Evolutionary conservation across 2,888 invertebrate genomes (phyloP), one percentile per base, ranked within the genome.

Genomic region (Parthenolecanium corni): DNA sequence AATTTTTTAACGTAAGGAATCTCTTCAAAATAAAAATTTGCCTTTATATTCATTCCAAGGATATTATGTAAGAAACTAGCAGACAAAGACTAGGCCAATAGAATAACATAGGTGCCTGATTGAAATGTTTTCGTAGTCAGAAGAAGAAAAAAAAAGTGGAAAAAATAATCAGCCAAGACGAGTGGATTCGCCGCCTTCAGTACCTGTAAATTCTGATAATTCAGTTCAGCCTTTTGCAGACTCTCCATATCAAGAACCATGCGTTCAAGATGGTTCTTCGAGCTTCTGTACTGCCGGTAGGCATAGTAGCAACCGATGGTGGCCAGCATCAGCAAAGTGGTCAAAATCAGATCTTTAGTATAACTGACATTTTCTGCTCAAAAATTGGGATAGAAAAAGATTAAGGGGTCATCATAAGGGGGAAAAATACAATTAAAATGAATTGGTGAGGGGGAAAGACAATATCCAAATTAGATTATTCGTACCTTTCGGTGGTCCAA

Each of bases 401-500:
- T 12, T 38, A 9, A 12, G 12, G 12, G 9, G 12, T 4, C 9
- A 31, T 31, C 9, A n/a, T 42, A 6, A n/a, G 20, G n/a, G 11
- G 16, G 14, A 4, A n/a, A 14, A 5, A 18, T 14, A n/a, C 3
- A 31, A n/a, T 5, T 18, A 25, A 20, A 14, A 49, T n/a, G 31
- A 6, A 31, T 31, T 31, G 31, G n/a, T 42, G 9, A n/a, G 20
- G n/a, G 11, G 16, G 14, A 4, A n/a, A 14, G 9, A 18, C 18
- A n/a, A 12, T 52, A n/a, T 5, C 18, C 11, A 20, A 14, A 49
- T n/a, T 23, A 4, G 14, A 31, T 31, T 31, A n/a, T n/a, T n/a
- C n/a, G 73, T 81, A 93, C 94, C 90, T 84, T 94, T 93, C 24
- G 96, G 94, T 65, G 94, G 91, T 52, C 98, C 98, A 76, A 98